phyloP scores from a whole-genome alignment of 2,797 vertebrate species.

The Rhinichthys osculus region DNA sequence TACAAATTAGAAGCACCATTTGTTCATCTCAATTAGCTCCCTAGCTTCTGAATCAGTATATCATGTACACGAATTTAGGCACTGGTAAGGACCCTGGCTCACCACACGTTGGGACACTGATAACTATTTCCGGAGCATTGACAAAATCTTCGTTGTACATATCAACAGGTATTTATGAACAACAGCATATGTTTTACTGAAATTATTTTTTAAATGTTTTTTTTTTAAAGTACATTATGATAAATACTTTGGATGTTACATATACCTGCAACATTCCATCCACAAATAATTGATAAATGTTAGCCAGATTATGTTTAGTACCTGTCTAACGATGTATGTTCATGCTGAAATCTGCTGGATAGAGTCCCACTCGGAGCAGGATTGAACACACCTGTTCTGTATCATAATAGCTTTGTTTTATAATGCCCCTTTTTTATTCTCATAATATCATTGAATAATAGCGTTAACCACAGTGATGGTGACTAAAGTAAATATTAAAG shows the following conservation, averaged over 20 bases:
- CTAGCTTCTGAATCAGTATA: not conserved
- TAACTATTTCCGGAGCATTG: not conserved
- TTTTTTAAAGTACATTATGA: no score
- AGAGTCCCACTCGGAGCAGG: not conserved
- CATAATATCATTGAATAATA: not conserved
- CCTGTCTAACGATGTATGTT: not conserved
- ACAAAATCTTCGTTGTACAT: not conserved
- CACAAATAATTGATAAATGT: no score
- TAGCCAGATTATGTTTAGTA: not conserved
- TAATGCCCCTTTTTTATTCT: not conserved
- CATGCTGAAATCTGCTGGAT: not conserved
- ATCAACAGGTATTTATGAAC: not conserved
- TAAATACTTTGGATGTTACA: no score
- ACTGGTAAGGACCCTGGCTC: not conserved
- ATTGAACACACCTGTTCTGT: not conserved
- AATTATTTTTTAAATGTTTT: no score
- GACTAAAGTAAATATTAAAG: not conserved
- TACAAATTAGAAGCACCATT: no score
- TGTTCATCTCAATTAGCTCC: not conserved
- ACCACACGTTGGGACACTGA: not conserved
- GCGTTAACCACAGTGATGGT: not conserved
- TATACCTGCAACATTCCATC: no score
- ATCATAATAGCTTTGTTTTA: not conserved
- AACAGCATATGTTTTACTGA: no score
- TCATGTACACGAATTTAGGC: not conserved